A percentile compares a stretch with the other conserved stretches of the same genome.
Conservation (phyloP, 2,797 vertebrate genomes). For the Notoglanidium macrostoma region DNA sequence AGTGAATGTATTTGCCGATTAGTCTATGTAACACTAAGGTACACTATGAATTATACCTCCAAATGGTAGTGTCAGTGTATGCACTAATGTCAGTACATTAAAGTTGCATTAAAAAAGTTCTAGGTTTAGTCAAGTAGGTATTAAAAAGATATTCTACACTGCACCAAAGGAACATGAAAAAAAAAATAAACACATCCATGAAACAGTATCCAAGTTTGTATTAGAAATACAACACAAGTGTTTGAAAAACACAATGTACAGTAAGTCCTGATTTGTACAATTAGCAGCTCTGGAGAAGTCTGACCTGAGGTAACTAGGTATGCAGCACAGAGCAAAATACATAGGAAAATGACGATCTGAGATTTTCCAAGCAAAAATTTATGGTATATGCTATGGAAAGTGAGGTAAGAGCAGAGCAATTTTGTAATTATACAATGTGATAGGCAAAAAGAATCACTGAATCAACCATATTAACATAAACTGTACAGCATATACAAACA, state of each 20-base stretch:
- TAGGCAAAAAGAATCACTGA: constrained; percentile 53
- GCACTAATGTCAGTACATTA: constrained; percentile 64
- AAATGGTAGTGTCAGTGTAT: not conserved
- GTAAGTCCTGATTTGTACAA: constrained; percentile 77
- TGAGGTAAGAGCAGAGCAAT: constrained; percentile 73
- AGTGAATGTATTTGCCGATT: not conserved
- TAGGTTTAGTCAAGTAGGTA: constrained; percentile 45
- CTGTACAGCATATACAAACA: not conserved
- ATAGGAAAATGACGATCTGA: constrained; percentile 10
- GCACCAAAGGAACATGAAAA: constrained; percentile 41
- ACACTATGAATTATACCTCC: constrained; percentile 53
- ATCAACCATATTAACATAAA: constrained; percentile 55
- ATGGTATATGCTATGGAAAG: constrained; percentile 58
- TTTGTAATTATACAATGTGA: constrained; percentile 56
- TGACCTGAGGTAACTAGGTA: constrained; percentile 79
- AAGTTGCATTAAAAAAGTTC: constrained; percentile 63
- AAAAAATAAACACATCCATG: constrained; percentile 2
- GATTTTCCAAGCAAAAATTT: constrained; percentile 47
- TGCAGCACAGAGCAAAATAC: constrained; percentile 65
- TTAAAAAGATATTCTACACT: constrained; percentile 48
- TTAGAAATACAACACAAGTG: constrained; percentile 6
- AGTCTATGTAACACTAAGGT: constrained; percentile 31
- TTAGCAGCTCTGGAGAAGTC: constrained; percentile 78
- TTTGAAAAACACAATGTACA: constrained; percentile 61
- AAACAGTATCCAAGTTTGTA: not conserved